Evolutionary conservation across 2,888 invertebrate genomes (phyloP).

Genomic region (Copidosoma aretas): DNA sequence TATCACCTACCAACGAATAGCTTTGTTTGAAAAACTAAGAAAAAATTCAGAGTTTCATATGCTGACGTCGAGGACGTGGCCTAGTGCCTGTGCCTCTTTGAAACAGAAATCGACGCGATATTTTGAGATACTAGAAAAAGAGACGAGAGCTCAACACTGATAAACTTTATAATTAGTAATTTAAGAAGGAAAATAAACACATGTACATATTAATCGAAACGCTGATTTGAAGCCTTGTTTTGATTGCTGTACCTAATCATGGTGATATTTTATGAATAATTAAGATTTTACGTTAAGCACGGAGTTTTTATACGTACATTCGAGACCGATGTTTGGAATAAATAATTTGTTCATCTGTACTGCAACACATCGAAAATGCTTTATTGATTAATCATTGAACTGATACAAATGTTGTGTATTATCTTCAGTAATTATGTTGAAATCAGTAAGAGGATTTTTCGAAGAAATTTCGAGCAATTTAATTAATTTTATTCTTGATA

Average conservation of each 20-base stretch:
- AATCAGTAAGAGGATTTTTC: not conserved
- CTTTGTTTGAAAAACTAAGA: no score
- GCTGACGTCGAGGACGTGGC: no score
- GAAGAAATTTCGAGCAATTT: not conserved
- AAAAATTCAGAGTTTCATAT: conserved; percentile 2
- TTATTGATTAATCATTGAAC: conserved; percentile 19
- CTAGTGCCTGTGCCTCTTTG: no score
- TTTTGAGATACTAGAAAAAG: no score
- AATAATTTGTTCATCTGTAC: not conserved
- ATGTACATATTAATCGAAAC: conserved; percentile 27
- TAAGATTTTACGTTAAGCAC: conserved; percentile 25
- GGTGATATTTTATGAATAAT: conserved; percentile 44
- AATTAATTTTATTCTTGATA: no score
- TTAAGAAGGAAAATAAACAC: conserved; percentile 23
- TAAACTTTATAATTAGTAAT: conserved; percentile 29
- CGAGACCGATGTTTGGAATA: no score
- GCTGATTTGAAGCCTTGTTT: conserved; percentile 30
- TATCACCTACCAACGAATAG: conserved; percentile 16
- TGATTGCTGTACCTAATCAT: conserved; percentile 42
- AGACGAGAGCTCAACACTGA: not conserved
- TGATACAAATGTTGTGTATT: conserved; percentile 22
- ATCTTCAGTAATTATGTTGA: conserved; percentile 12
- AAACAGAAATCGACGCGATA: no score
- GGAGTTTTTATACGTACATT: conserved; percentile 21
- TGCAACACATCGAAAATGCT: conserved; percentile 27